phyloP scores from a whole-genome alignment of 2,888 invertebrate genomes.

The Gryllus longicercus region DNA sequence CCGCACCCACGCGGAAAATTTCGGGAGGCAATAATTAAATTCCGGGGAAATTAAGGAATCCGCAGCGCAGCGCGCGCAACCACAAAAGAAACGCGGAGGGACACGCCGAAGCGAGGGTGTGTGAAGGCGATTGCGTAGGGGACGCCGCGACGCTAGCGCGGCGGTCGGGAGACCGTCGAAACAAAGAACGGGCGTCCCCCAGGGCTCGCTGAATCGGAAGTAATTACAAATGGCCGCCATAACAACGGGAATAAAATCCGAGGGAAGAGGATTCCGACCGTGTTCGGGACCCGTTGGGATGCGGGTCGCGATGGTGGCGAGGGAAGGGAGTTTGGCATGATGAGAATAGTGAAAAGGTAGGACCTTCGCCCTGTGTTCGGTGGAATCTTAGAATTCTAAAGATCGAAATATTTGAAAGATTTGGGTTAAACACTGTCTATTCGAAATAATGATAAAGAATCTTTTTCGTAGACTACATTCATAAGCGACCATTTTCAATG shows the following conservation, averaged over 20 bases:
- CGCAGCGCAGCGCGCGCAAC: constrained; percentile 27
- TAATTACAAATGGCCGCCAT: constrained; percentile 17
- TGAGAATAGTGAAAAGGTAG: no score
- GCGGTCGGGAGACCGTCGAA: constrained; percentile 18
- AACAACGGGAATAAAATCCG: constrained; percentile 17
- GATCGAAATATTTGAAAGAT: no score
- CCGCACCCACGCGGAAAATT: not conserved
- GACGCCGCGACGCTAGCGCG: no score
- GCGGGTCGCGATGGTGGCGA: not conserved
- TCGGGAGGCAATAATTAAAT: constrained; percentile 32
- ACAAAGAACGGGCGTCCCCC: constrained; percentile 22
- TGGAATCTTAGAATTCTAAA: no score
- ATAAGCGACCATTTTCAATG: no score
- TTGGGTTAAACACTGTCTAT: no score
- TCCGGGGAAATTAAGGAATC: constrained; percentile 33
- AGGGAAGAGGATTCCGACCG: not conserved
- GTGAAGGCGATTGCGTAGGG: constrained; percentile 18
- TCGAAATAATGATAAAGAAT: no score
- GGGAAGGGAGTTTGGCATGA: not conserved
- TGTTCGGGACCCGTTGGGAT: not conserved
- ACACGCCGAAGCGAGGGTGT: constrained; percentile 4
- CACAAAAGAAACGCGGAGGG: not conserved
- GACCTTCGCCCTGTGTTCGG: no score
- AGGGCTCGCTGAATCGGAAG: not conserved
- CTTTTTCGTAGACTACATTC: no score